Evolutionary conservation across 2,888 invertebrate genomes (phyloP), one percentile per base, ranked within the genome.

Genomic region (Resseliella maxima): DNA sequence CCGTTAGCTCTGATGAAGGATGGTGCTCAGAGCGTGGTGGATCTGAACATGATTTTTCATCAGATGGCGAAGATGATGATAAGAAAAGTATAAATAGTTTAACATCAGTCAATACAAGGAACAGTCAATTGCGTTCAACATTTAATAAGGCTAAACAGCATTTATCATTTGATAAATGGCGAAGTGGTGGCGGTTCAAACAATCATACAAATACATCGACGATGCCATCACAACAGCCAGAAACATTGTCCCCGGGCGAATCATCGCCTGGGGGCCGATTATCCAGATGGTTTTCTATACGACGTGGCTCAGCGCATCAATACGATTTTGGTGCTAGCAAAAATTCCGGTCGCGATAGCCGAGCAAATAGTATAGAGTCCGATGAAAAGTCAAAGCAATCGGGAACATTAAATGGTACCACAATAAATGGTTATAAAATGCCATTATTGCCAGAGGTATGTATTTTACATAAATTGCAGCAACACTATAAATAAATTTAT

Each of bases 211-310:
- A 72, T 31, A 21, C 72, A 64, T n/a, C 85, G 18, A 45, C 86
- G 46, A 64, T 86, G 85, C 54, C 85, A 85, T 81, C 86, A 85
- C 89, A 90, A 87, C 89, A 90, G 15, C 90, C 91, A 86, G 88
- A 88, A 38, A 89, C 89, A 27, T 90, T 90, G 27, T 93, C 94
- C 88, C 93, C 94, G 86, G 94, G 95, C 88, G 96, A 96, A 88
- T 93, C 94, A 88, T 93, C 94, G 88, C 93, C 94, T 85, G 94
- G 95, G 88, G 95, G 96, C 87, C 93, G 96, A 87, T 92, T 97
- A 85, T 95, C 96, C 46, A 93, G 97, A 88, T 97, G 97, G 96
- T 97, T 97, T 92, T 97, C 96, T 89, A 96, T 97, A 88, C 92
- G 97, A 64, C 93, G 96, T 87, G 95, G 96, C 81, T 95, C 95